These are phyloP conservation scores for Luffia ferchaultella DNA, from an alignment of 2,888 invertebrate genomes.

Conservation along the genomic window DNA sequence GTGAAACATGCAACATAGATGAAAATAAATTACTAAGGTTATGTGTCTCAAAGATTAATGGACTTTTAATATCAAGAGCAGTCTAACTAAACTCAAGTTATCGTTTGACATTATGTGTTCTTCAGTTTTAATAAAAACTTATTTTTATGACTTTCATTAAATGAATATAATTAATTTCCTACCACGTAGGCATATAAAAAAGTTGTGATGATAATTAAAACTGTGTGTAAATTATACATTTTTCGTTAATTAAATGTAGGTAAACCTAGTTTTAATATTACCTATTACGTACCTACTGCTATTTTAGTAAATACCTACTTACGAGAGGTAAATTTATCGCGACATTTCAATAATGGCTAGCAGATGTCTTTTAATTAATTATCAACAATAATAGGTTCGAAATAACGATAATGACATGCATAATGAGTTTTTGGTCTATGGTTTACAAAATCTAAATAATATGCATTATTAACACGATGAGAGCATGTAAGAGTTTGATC, in stretches of 20 bases:
- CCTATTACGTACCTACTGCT: neutral
- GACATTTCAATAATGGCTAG: too few species aligned
- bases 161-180: neutral
- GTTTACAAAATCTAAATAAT: too few species aligned
- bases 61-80: neutral
- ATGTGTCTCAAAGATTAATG: neutral
- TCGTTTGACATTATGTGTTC: neutral
- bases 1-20: neutral
- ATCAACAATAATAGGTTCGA: too few species aligned
- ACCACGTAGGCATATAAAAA: neutral
- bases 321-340: too few species aligned
- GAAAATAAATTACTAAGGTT: neutral
- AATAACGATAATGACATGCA: too few species aligned
- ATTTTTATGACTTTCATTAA: neutral
- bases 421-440: too few species aligned
- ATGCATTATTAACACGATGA: too few species aligned
- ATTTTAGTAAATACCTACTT: too few species aligned
- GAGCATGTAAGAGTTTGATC: too few species aligned
- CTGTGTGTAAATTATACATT: neutral
- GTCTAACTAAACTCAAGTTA: neutral
- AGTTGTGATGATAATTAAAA: neutral
- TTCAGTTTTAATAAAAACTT: neutral
- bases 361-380: too few species aligned
- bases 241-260: neutral
- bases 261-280: neutral